A percentile compares a stretch with the other conserved stretches of the same genome.
Evolutionary conservation across 2,113 vertebrate genomes (phyloP).

Genomic region (Prunella himalayana): DNA sequence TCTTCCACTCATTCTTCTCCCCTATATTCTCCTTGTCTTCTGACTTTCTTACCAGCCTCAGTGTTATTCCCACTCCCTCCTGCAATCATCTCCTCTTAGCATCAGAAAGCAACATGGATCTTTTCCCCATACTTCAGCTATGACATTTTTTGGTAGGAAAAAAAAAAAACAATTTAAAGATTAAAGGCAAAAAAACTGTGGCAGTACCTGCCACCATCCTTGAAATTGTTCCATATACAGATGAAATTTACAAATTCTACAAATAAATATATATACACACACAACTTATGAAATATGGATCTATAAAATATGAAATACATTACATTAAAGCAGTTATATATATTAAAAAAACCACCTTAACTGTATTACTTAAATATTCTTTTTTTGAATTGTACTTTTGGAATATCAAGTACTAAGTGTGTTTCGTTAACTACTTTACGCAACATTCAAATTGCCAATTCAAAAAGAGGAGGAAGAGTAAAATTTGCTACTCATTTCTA

Average conservation of each 20-base stretch:
- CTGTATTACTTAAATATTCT: background rate
- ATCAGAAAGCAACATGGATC: background rate
- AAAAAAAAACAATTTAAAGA: background rate
- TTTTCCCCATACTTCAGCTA: background rate
- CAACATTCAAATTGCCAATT: background rate
- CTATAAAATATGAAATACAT: background rate
- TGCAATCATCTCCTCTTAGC: background rate
- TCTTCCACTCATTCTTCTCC: background rate
- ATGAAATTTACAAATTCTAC: background rate
- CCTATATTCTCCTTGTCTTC: background rate
- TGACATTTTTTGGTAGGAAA: background rate
- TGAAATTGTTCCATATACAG: background rate
- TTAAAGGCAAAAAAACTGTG: background rate
- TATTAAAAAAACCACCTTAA: background rate
- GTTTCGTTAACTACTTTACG: background rate
- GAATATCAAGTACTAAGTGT: background rate
- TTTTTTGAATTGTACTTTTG: background rate
- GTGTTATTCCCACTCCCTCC: background rate
- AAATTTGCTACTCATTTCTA: slow-evolving; percentile 7
- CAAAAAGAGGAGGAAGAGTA: background rate
- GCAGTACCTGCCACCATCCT: background rate
- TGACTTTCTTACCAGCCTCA: background rate
- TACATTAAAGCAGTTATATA: background rate
- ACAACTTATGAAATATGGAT: background rate
- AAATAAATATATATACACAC: fast-evolving